These are phyloP conservation scores for Amyelois transitella DNA, from an alignment of 1,140 invertebrate species.

Conservation along the genomic window DNA sequence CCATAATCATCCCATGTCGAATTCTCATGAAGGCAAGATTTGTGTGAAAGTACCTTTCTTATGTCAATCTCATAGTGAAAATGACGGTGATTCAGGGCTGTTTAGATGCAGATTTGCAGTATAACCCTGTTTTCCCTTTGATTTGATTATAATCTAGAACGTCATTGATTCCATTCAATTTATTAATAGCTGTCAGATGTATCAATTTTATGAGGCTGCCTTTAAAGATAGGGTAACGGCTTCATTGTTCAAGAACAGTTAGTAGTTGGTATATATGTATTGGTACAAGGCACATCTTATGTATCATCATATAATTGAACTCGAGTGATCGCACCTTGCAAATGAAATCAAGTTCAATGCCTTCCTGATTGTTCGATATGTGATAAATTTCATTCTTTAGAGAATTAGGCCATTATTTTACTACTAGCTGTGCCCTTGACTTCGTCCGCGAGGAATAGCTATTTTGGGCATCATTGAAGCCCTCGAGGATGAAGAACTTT, in stretches of 20 bases:
- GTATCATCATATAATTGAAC: background rate
- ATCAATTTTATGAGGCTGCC: background rate
- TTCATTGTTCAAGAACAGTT: background rate
- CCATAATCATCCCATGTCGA: no score
- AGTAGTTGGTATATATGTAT: background rate
- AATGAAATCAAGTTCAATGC: background rate
- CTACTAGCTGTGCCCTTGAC: background rate
- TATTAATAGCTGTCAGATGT: background rate
- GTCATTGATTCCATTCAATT: background rate
- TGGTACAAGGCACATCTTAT: background rate
- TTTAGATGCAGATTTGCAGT: background rate
- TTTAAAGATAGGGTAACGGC: background rate
- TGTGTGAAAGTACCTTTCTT: background rate
- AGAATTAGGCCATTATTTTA: background rate
- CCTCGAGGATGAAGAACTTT: no score
- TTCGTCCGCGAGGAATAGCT: no score
- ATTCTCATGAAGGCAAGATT: background rate
- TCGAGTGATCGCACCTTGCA: background rate
- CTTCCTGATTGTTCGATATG: background rate
- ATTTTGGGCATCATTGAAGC: no score
- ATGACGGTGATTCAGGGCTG: background rate
- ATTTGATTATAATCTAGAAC: background rate
- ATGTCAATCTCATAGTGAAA: background rate
- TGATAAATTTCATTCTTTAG: background rate
- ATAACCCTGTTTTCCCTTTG: background rate